Evolutionary conservation across 2,888 invertebrate species (phyloP), one percentile per base, ranked within the genome.

Genomic region (Cecidostiba fungosa): DNA sequence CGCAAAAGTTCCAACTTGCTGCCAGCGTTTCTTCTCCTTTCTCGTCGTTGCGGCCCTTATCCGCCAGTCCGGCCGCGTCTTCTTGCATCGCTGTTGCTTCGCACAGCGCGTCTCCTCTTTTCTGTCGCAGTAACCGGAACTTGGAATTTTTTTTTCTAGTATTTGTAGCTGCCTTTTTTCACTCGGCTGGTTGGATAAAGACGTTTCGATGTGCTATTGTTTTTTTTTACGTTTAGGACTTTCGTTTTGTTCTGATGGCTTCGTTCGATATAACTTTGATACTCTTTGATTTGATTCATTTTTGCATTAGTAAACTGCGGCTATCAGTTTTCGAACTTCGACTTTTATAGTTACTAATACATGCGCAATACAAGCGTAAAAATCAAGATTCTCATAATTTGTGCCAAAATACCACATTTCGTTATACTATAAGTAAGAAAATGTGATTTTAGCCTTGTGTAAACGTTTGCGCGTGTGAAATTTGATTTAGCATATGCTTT

Each of bases 61-160:
- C 47, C 76, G 23, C 54, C 43, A 76, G 76, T 85, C 62, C 72
- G 19, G 72, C 19, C 72, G 72, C 84, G 76, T 85, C 74, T 19
- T 14, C 32, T 59, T 59, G 23, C 8, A 1, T 59, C 6, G 66
- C 26, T 66, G 16, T 66, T 26, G 66, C 54, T n/a, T 66, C 26
- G 14, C 23, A 16, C 66, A 14, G 66, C n/a, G 29, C 23, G 16
- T 5, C 54, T 79, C 29, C 69, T 59, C 70, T 26, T 50, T 36
- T 82, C 66, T 39, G 26, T 81, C n/a, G 19, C 36, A 62, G 32
- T 8, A 74, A 59, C 69, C 76, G 54, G 32, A 82, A 69, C 47
- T 59, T 77, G 23, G 19, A 77, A 78, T 73, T 77, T 84, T 84
- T 79, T 79, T 66, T 62, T 39, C 39, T 8, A 32, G 16, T n/a